Base-by-base conservation (phyloP, 2,888 invertebrate genomes). In the Sycophila texana region DNA sequence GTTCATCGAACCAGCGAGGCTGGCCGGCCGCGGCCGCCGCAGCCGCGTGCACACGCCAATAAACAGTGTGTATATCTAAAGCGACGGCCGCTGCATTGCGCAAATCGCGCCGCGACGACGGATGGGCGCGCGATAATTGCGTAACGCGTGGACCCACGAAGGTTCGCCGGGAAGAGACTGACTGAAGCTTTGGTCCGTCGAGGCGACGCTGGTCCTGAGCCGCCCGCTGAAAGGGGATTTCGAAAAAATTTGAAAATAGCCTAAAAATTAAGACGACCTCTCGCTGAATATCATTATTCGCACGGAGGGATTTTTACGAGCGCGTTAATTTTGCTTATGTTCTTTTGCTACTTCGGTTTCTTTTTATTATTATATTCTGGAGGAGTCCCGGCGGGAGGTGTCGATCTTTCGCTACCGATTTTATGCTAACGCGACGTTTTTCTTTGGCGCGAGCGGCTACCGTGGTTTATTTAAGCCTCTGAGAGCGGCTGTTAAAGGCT, bases 1-100 rank as follows among this genome's bases (percentile, higher is more conserved):
- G 81, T 82, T 80, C 82, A 75, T 81, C 79, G 81, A 82, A 82
- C 79, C 74, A 74, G 71, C 65, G 77, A 81, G 79, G 79, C 71
- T 79, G 77, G 51, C n/a, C 14, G 22, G 16, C 26, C 49, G 13
- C 26, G 12, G 53, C 22, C 53, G 55, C 63, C 26, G 63, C 30
- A n/a, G 14, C 53, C 55, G 55, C 10, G 20, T 18, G n/a, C 18
- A 18, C 55, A 16, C 18, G 18, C 55, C n/a, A 4, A 55, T 18
- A 55, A 16, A 18, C 4, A 47, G 13, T 30, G 39, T 39, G 30
- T 12, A 18, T 47, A 13, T 39, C 4, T 39, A 63, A 16, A 47
- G 10, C 39, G 12, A 16, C 30, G 13, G 18, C 26, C 49, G 20
- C 49, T 18, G 18, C 20, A 22, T 12, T 71, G 61, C 30, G 39